Conservation (phyloP, 2,888 invertebrate species). For the Leptothorax acervorum region DNA sequence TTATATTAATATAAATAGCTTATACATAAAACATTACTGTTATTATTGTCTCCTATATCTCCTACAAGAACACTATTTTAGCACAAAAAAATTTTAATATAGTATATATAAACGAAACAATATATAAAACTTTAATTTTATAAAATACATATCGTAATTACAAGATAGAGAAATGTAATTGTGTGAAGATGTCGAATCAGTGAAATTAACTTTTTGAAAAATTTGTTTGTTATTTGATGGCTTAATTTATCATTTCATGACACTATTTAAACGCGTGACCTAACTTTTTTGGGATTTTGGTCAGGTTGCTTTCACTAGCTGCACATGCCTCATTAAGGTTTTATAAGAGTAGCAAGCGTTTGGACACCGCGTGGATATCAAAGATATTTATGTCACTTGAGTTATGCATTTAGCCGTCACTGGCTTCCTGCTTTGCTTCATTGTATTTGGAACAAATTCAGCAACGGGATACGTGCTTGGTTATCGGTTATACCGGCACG, state of each 20-base stretch:
- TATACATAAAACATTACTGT: neutral
- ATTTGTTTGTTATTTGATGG: neutral
- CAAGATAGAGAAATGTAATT: neutral
- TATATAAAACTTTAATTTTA: neutral
- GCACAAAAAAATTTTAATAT: neutral
- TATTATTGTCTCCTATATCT: neutral
- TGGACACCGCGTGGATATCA: constrained; percentile 2
- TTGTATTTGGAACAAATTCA: constrained; percentile 52
- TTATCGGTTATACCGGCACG: constrained; percentile 51
- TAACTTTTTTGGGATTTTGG: neutral
- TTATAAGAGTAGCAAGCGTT: neutral
- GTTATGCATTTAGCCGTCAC: constrained; percentile 15
- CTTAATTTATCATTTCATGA: neutral
- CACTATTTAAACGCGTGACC: neutral
- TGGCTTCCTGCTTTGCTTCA: neutral
- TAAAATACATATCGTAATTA: neutral
- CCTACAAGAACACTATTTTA: neutral
- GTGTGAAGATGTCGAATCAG: neutral
- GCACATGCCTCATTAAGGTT: neutral
- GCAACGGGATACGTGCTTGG: constrained; percentile 8
- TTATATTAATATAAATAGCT: neutral
- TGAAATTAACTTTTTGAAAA: neutral
- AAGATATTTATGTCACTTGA: constrained; percentile 28
- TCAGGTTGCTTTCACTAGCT: neutral
- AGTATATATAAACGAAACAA: neutral